Conservation (phyloP, 2,888 invertebrate species). For the Hyposoter dolosus region DNA sequence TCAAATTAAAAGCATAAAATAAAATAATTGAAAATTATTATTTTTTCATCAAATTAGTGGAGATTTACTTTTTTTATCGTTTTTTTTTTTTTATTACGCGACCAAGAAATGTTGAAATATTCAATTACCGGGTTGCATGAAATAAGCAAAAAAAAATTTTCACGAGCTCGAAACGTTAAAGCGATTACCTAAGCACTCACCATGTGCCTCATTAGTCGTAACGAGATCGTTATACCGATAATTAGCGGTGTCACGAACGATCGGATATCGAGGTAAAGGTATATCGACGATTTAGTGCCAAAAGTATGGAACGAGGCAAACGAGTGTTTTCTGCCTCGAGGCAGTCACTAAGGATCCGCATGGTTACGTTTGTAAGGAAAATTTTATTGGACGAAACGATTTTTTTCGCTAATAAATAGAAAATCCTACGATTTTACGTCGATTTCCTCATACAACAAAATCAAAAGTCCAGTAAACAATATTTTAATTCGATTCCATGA, state of each 20-base stretch:
- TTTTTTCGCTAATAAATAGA: too few species aligned
- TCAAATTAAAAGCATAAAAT: neutral
- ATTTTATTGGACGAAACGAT: neutral
- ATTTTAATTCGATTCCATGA: too few species aligned
- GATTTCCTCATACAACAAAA: too few species aligned
- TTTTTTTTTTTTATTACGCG: neutral
- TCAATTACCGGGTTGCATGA: neutral
- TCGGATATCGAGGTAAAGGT: slow-evolving; percentile 35
- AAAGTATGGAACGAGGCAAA: neutral
- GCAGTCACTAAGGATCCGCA: neutral
- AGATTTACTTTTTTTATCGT: neutral
- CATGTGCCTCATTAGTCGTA: slow-evolving; percentile 63
- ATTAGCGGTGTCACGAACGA: slow-evolving; percentile 51
- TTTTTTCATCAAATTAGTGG: neutral
- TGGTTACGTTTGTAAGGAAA: neutral
- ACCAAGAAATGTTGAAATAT: neutral
- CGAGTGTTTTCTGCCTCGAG: neutral
- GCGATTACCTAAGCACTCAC: slow-evolving; percentile 54
- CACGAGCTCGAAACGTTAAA: slow-evolving; percentile 47
- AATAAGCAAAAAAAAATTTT: slow-evolving; percentile 5
- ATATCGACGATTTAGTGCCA: slow-evolving; percentile 18
- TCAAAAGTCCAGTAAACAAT: too few species aligned
- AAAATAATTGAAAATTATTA: neutral
- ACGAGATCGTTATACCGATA: slow-evolving; percentile 61
- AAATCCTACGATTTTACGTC: too few species aligned